phyloP scores from a whole-genome alignment of 2,113 vertebrate species.

The Helogale parvula region DNA sequence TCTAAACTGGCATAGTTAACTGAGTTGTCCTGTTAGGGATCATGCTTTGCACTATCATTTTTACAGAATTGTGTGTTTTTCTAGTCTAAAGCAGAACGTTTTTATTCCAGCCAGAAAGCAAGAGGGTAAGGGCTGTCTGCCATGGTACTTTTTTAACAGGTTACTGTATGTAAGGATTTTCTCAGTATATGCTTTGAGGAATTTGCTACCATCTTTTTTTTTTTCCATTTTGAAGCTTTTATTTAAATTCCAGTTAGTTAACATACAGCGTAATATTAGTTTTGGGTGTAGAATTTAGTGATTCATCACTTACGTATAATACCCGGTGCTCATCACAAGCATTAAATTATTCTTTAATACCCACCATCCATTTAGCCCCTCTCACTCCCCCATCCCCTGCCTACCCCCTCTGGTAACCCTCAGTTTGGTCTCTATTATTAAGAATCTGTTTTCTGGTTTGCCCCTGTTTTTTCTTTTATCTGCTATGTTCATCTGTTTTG shows the following conservation, averaged over 20 bases:
- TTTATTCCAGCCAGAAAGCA: background rate
- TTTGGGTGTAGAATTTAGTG: background rate
- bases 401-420: background rate
- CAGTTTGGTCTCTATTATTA: background rate
- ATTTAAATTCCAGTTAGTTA: background rate
- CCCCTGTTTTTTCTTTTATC: background rate
- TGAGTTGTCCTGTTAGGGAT: background rate
- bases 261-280: background rate
- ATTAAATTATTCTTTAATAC: background rate
- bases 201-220: background rate
- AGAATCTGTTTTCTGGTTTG: background rate
- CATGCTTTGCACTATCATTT: conserved; percentile 11
- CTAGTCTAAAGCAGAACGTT: background rate
- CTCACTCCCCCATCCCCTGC: background rate
- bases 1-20: background rate
- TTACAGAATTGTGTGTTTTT: background rate
- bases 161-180: conserved; percentile 5
- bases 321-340: background rate
- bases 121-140: background rate
- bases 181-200: background rate
- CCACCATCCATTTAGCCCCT: background rate
- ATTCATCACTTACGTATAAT: background rate
- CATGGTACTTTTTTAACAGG: background rate
- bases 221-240: background rate
- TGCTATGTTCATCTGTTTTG: background rate